A percentile compares a stretch with the other conserved stretches of the same genome.
These are phyloP conservation scores for Stegana nigrithorax DNA, from an alignment of 2,888 invertebrate genomes.

Conservation along the genomic window DNA sequence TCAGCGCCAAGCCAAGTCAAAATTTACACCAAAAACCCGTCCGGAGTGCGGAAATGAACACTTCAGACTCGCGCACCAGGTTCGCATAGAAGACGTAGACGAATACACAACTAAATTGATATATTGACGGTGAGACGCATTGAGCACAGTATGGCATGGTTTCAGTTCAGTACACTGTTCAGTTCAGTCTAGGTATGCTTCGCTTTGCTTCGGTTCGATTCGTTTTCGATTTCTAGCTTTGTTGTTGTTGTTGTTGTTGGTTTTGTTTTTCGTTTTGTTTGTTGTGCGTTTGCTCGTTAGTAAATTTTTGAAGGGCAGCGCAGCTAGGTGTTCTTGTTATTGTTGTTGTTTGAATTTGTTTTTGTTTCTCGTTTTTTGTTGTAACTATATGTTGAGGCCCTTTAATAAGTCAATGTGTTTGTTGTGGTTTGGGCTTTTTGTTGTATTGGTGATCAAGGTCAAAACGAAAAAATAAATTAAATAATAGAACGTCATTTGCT, in stretches of 20 bases:
- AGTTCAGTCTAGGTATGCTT: background rate
- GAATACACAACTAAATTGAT: too few species aligned
- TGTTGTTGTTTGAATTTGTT: too few species aligned
- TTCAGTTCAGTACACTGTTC: slow-evolving; percentile 2
- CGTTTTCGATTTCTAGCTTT: background rate
- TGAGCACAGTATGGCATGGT: background rate
- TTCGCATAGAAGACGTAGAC: too few species aligned
- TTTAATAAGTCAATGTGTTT: too few species aligned
- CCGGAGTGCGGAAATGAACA: slow-evolving; percentile 13
- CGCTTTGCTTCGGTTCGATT: background rate
- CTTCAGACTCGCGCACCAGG: background rate
- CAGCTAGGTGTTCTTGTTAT: background rate
- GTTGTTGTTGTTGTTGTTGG: background rate
- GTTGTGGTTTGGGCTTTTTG: background rate
- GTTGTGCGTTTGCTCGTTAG: too few species aligned
- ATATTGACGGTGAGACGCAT: slow-evolving; percentile 10
- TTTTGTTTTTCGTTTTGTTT: background rate
- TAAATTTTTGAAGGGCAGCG: slow-evolving; percentile 10
- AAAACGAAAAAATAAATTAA: background rate
- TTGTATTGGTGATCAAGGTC: slow-evolving; percentile 4
- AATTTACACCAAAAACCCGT: background rate
- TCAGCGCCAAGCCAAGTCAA: too few species aligned
- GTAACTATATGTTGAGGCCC: too few species aligned
- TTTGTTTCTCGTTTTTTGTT: background rate
- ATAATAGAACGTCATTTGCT: slow-evolving; percentile 46